These are phyloP conservation scores for Sylvietta virens DNA, from an alignment of 2,113 vertebrate genomes.

Conservation along the genomic window DNA sequence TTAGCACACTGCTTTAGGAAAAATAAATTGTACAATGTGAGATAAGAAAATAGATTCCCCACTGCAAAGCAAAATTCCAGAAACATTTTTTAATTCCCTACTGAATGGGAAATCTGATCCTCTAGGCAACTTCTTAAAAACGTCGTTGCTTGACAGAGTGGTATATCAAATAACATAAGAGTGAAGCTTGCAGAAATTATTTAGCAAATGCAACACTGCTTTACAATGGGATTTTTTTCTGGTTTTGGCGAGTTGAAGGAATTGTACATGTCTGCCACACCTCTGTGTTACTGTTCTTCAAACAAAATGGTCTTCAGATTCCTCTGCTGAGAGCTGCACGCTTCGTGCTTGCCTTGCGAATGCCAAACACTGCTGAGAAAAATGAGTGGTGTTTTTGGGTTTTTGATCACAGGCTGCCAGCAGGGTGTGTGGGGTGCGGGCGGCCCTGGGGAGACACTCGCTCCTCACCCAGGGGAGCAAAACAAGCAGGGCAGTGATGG, in stretches of 20 bases:
- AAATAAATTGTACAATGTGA: constrained; percentile 66
- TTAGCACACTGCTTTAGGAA: constrained; percentile 60
- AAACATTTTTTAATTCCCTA: constrained; percentile 60
- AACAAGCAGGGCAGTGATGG: background rate
- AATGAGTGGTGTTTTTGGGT: background rate
- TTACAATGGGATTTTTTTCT: background rate
- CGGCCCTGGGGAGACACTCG: rapidly evolving
- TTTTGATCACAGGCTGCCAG: background rate
- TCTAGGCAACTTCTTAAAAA: constrained; percentile 48
- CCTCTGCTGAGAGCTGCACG: background rate
- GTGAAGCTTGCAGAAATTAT: constrained; percentile 24
- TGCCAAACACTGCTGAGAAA: background rate
- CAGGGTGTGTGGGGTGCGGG: background rate
- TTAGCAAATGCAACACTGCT: constrained; percentile 10
- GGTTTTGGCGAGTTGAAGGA: background rate
- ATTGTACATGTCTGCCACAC: background rate
- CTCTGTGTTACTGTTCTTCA: background rate
- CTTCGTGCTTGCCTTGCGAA: background rate
- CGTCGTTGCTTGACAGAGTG: background rate
- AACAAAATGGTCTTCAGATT: background rate
- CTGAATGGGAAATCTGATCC: constrained; percentile 54
- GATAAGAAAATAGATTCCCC: constrained; percentile 61
- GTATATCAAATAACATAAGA: constrained; percentile 36
- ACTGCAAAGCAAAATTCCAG: constrained; percentile 63
- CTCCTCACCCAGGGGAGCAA: background rate